These are phyloP conservation scores for Plagodis dolabraria DNA, from an alignment of 2,888 invertebrate species.

Conservation along the genomic window DNA sequence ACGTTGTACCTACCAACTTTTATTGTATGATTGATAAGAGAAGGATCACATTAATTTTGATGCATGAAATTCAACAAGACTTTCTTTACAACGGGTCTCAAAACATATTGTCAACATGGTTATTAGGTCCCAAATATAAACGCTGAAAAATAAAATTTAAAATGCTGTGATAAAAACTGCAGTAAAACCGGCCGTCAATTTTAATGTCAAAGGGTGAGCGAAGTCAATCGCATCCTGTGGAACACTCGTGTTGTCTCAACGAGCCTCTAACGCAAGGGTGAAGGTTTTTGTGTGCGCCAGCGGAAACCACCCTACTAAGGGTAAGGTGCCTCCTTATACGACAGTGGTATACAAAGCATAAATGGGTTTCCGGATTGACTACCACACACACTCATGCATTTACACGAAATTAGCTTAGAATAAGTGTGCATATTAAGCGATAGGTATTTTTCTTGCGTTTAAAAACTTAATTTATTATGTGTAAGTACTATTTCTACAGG, in stretches of 20 bases:
- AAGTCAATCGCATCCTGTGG: conserved; percentile 44
- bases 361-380: background rate
- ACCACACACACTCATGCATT: background rate
- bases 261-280: conserved; percentile 63
- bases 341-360: conserved; percentile 1
- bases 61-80: background rate
- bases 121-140: background rate
- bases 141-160: background rate
- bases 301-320: conserved; percentile 56
- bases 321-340: conserved; percentile 42
- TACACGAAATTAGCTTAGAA: background rate
- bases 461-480: no score
- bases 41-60: no score
- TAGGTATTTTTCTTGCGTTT: background rate
- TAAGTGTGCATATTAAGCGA: background rate
- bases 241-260: conserved; percentile 53
- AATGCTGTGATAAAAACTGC: background rate
- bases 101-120: background rate
- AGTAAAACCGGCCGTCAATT: conserved; percentile 46
- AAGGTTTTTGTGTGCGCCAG: conserved; percentile 63
- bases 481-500: no score
- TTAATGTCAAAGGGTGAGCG: conserved; percentile 49
- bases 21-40: no score
- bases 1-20: no score
- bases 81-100: no score